Conservation (phyloP, 2,888 invertebrate species). For the Pheosia tremula region DNA sequence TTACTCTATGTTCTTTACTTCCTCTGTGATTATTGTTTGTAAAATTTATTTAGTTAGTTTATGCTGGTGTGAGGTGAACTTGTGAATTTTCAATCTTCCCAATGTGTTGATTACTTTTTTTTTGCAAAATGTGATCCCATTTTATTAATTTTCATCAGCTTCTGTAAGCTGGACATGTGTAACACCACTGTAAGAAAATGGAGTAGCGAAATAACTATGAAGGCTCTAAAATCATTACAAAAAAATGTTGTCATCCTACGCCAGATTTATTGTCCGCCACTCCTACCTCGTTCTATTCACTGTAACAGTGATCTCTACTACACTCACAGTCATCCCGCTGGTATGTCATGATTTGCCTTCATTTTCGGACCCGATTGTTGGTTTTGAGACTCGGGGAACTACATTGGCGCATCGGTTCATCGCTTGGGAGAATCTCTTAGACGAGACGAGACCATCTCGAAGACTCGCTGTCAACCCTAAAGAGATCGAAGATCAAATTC, state of each 20-base stretch:
- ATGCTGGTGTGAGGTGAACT: slow-evolving; percentile 15
- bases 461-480: slow-evolving; percentile 89
- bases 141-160: slow-evolving; percentile 25
- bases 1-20: not conserved
- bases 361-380: slow-evolving; percentile 95
- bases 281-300: slow-evolving; percentile 72
- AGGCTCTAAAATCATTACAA: slow-evolving; percentile 53
- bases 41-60: not conserved
- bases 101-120: slow-evolving; percentile 22
- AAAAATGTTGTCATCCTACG: slow-evolving; percentile 77
- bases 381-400: slow-evolving; percentile 97
- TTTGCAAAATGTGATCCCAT: slow-evolving; percentile 49
- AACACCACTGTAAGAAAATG: slow-evolving; percentile 52
- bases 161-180: slow-evolving; percentile 48
- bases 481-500: slow-evolving; percentile 83
- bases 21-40: slow-evolving; percentile 17
- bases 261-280: slow-evolving; percentile 79
- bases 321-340: slow-evolving; percentile 72
- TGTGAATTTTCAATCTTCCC: slow-evolving; percentile 33
- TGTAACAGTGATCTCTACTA: slow-evolving; percentile 67
- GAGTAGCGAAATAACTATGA: slow-evolving; percentile 68
- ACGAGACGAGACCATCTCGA: slow-evolving; percentile 88
- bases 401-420: slow-evolving; percentile 90
- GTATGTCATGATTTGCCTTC: slow-evolving; percentile 85
- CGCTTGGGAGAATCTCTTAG: slow-evolving; percentile 93